These are phyloP conservation scores for Neolamprologus sp. DNA, from an alignment of 2,113 vertebrate genomes.

Conservation along the genomic window DNA sequence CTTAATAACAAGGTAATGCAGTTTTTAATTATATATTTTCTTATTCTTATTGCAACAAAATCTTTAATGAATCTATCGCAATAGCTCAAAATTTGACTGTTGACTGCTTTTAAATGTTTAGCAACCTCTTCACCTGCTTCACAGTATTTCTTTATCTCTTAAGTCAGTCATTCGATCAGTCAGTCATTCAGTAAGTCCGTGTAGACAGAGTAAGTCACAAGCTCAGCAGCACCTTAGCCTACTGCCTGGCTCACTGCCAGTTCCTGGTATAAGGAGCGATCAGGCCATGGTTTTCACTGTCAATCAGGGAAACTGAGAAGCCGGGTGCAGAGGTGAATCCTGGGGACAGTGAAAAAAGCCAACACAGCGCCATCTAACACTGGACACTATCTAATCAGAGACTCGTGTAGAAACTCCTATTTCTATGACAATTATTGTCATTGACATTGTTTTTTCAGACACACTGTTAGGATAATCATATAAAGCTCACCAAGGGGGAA, in stretches of 20 bases:
- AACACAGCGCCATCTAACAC: background rate
- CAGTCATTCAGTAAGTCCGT: slow-evolving; percentile 12
- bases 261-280: slow-evolving; percentile 4
- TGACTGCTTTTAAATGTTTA: background rate
- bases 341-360: slow-evolving; percentile 8
- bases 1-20: background rate
- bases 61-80: background rate
- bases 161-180: background rate
- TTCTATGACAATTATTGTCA: background rate
- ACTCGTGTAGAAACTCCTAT: background rate
- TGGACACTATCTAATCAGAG: slow-evolving; percentile 13
- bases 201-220: slow-evolving; percentile 1
- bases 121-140: background rate
- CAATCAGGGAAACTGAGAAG: slow-evolving; percentile 28
- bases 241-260: slow-evolving; percentile 3
- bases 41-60: background rate
- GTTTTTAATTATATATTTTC: background rate
- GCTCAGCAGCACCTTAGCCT: slow-evolving; percentile 30
- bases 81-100: background rate
- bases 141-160: background rate
- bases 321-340: slow-evolving; percentile 5
- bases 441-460: background rate
- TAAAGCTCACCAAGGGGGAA: background rate
- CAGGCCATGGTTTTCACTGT: slow-evolving; percentile 23
- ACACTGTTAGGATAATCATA: slow-evolving; percentile 27